Evolutionary conservation across 2,797 vertebrate genomes (phyloP).

Genomic region (Odontamblyopus lacepedii): DNA sequence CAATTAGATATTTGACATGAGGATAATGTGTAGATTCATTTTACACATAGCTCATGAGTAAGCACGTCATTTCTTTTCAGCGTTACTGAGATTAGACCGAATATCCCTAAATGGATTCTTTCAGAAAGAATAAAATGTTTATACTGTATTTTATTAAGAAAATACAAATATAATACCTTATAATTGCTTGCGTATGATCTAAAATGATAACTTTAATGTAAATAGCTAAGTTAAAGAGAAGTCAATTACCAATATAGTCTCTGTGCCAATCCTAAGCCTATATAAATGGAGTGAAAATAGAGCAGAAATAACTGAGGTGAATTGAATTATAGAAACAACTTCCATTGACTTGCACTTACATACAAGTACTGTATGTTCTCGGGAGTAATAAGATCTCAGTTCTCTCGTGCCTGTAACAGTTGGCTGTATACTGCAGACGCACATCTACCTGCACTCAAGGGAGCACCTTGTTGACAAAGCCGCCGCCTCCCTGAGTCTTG

Average conservation of each 20-base stretch:
- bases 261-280: background rate
- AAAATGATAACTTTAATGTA: too few relatives aligned
- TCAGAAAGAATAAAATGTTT: too few relatives aligned
- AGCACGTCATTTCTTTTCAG: background rate
- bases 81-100: too few relatives aligned
- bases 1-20: background rate
- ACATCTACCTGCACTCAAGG: slow-evolving; percentile 38
- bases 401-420: too few relatives aligned
- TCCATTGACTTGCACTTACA: background rate
- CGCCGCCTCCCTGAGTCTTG: slow-evolving; percentile 43
- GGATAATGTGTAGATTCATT: background rate
- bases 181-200: too few relatives aligned
- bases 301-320: too few relatives aligned
- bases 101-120: too few relatives aligned
- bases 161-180: too few relatives aligned
- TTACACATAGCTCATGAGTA: background rate
- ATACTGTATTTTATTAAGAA: too few relatives aligned
- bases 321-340: background rate
- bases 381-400: background rate
- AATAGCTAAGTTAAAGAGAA: too few relatives aligned
- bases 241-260: background rate
- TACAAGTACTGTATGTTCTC: background rate
- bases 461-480: slow-evolving; percentile 64
- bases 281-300: background rate
- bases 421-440: slow-evolving; percentile 22